phyloP scores from a whole-genome alignment of 2,113 vertebrate genomes.

The Lota lota region DNA sequence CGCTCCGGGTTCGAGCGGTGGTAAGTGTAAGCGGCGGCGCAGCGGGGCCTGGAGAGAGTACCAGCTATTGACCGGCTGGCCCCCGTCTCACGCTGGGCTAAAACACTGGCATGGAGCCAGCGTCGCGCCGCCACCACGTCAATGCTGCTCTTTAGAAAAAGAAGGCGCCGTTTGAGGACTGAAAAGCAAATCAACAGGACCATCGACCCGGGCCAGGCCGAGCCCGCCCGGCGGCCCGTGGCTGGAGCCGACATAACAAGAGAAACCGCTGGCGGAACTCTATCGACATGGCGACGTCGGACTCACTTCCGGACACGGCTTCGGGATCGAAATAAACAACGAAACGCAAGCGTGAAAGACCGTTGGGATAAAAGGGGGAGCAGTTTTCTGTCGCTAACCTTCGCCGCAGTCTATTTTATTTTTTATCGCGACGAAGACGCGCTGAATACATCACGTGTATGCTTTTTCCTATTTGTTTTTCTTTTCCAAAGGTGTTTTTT shows the following conservation, averaged over 20 bases:
- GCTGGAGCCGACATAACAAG: conserved; percentile 58
- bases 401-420: too few species aligned
- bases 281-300: conserved; percentile 52
- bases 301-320: conserved; percentile 12
- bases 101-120: conserved; percentile 58
- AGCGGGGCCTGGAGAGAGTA: conserved; percentile 60
- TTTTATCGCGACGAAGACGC: too few species aligned
- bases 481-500: too few species aligned
- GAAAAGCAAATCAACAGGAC: conserved; percentile 64
- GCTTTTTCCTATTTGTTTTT: too few species aligned
- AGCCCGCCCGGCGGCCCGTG: conserved; percentile 60
- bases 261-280: conserved; percentile 42
- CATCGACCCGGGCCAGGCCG: conserved; percentile 63
- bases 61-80: conserved; percentile 50
- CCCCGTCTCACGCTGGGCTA: conserved; percentile 47
- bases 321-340: neutral
- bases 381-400: too few species aligned
- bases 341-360: too few species aligned
- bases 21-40: conserved; percentile 58
- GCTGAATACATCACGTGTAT: too few species aligned
- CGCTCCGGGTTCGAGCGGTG: conserved; percentile 39
- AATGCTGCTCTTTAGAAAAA: conserved; percentile 72
- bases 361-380: too few species aligned
- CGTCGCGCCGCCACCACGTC: conserved; percentile 56
- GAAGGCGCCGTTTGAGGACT: conserved; percentile 57